Conservation (phyloP, 2,797 vertebrate species). For the Lycodopsis pacificus region DNA sequence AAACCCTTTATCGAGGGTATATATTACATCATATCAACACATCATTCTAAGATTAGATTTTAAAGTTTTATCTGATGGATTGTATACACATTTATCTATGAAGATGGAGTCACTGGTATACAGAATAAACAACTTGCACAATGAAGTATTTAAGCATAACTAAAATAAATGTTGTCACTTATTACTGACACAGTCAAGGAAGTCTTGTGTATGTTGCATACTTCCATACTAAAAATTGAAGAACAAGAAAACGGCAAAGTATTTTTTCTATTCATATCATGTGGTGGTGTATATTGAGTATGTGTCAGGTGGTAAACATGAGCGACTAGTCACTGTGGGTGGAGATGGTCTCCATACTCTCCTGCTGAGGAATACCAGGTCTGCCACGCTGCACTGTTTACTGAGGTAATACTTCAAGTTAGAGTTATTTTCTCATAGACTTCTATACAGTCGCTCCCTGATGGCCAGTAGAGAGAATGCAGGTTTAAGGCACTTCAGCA, state of each 20-base stretch:
- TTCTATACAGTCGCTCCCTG: too few species aligned
- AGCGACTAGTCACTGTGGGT: not conserved
- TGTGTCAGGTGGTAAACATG: constrained; percentile 1
- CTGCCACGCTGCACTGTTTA: not conserved
- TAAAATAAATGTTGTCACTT: not conserved
- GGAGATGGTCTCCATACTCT: not conserved
- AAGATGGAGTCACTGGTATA: not conserved
- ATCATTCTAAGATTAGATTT: not conserved
- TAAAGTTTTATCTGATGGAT: not conserved
- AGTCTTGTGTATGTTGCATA: not conserved
- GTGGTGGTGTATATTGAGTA: not conserved
- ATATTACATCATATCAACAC: too few species aligned
- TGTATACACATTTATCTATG: not conserved
- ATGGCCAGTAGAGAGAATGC: too few species aligned
- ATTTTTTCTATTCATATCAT: not conserved
- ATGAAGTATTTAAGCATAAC: not conserved
- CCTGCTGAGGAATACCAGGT: not conserved
- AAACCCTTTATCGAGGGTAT: not conserved
- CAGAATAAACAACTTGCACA: not conserved
- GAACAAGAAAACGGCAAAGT: not conserved
- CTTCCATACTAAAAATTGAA: not conserved
- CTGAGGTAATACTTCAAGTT: too few species aligned
- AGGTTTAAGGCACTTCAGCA: too few species aligned
- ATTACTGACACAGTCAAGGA: not conserved
- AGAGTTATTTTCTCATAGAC: too few species aligned